Percentiles rank a stretch among this genome's conserved stretches.
These are phyloP conservation scores for Drosophila macrospina DNA, from an alignment of 2,888 invertebrate genomes.

Conservation along the genomic window DNA sequence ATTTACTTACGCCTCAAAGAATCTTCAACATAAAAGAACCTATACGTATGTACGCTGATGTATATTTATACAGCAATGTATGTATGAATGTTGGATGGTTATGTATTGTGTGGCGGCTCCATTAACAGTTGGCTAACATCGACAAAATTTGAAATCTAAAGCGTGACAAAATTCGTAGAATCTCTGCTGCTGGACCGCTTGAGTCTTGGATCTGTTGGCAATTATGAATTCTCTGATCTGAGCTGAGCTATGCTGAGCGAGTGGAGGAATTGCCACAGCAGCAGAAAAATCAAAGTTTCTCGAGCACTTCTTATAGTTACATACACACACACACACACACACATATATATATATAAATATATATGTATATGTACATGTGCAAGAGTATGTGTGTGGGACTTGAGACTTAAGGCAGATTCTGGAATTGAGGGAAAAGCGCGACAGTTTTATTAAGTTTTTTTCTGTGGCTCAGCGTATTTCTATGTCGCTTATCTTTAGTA, in stretches of 20 bases:
- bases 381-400: conserved; percentile 1
- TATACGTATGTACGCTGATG: not conserved
- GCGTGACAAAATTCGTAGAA: conserved; percentile 74
- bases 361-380: no score
- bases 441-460: conserved; percentile 36
- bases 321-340: not conserved
- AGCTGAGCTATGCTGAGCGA: conserved; percentile 1
- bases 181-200: conserved; percentile 26
- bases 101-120: conserved; percentile 32
- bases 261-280: conserved; percentile 59
- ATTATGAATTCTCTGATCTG: conserved; percentile 41
- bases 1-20: conserved; percentile 82
- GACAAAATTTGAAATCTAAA: conserved; percentile 75
- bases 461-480: conserved; percentile 59
- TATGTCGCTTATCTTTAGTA: conserved; percentile 52
- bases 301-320: conserved; percentile 31
- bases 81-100: not conserved
- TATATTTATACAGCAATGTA: no score
- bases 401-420: conserved; percentile 23
- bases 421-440: conserved; percentile 34
- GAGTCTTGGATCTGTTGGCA: conserved; percentile 14
- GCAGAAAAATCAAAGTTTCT: conserved; percentile 60
- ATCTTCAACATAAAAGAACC: conserved; percentile 34
- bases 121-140: conserved; percentile 74
- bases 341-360: no score